Evolutionary conservation across 2,888 invertebrate genomes (phyloP).

Genomic region (Eupithecia tripunctaria): DNA sequence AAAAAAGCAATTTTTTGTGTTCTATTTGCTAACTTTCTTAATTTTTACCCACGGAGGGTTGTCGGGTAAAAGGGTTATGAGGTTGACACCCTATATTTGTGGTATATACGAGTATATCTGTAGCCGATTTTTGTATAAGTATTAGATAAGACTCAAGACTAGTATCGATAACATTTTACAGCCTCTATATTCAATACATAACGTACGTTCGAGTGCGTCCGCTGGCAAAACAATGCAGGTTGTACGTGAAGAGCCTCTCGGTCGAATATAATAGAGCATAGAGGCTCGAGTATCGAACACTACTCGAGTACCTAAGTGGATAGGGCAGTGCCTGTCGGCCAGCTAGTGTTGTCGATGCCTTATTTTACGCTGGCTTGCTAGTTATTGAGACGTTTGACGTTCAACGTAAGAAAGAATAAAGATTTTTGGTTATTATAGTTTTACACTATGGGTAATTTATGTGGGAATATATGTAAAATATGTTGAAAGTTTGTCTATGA

Average conservation of each 20-base stretch:
- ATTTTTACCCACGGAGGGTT: too few species aligned
- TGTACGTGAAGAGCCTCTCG: constrained; percentile 53
- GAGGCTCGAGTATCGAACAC: constrained; percentile 49
- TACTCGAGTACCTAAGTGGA: constrained; percentile 47
- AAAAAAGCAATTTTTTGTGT: too few species aligned
- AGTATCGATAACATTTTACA: constrained; percentile 38
- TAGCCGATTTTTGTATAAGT: too few species aligned
- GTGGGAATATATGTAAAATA: too few species aligned
- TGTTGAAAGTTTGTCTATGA: neutral
- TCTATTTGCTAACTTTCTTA: too few species aligned
- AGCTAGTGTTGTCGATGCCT: constrained; percentile 34
- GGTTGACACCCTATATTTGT: too few species aligned
- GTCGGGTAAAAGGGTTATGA: too few species aligned
- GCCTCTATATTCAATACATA: constrained; percentile 44
- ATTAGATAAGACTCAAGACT: neutral
- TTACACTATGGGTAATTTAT: too few species aligned
- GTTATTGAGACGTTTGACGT: neutral
- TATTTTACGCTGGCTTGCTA: neutral
- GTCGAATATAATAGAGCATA: constrained; percentile 48
- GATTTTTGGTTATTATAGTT: too few species aligned
- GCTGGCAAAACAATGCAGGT: constrained; percentile 62
- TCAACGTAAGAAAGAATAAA: neutral
- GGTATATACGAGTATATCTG: too few species aligned
- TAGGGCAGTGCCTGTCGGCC: constrained; percentile 30
- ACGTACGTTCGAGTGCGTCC: constrained; percentile 53